These are phyloP conservation scores for Sclerodermus sp. DNA, from an alignment of 2,888 invertebrate genomes.

Conservation along the genomic window DNA sequence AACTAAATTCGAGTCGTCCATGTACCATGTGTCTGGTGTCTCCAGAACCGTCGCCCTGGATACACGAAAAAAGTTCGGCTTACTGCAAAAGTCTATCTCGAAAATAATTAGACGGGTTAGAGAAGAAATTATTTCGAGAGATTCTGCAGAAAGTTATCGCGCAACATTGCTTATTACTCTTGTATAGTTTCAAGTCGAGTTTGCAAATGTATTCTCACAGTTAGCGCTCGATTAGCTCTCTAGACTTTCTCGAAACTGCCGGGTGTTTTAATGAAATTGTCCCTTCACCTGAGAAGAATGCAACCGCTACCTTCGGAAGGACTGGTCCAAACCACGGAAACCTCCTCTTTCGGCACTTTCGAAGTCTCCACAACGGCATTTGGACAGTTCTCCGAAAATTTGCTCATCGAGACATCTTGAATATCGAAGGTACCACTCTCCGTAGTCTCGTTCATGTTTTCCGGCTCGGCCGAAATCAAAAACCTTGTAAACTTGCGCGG, in stretches of 20 bases:
- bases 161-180: too few relatives aligned
- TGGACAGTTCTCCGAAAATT: constrained; percentile 80
- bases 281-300: constrained; percentile 74
- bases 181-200: too few relatives aligned
- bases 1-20: constrained; percentile 83
- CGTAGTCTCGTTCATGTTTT: constrained; percentile 57
- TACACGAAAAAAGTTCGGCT: neutral
- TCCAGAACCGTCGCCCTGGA: constrained; percentile 84
- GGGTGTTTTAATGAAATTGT: neutral
- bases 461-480: constrained; percentile 73
- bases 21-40: constrained; percentile 79
- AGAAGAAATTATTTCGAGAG: too few relatives aligned
- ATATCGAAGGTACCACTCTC: constrained; percentile 45
- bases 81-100: too few relatives aligned
- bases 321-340: constrained; percentile 89
- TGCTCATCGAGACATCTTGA: constrained; percentile 62
- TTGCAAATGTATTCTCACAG: too few relatives aligned
- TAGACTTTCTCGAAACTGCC: neutral
- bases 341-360: constrained; percentile 77
- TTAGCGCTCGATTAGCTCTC: too few relatives aligned
- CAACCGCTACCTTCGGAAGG: constrained; percentile 85
- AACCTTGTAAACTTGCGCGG: constrained; percentile 80
- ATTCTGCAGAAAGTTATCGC: too few relatives aligned
- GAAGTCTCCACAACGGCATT: constrained; percentile 83
- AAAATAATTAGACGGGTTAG: too few relatives aligned